Conservation (phyloP, 2,113 vertebrate species). For the Eonycteris spelaea region DNA sequence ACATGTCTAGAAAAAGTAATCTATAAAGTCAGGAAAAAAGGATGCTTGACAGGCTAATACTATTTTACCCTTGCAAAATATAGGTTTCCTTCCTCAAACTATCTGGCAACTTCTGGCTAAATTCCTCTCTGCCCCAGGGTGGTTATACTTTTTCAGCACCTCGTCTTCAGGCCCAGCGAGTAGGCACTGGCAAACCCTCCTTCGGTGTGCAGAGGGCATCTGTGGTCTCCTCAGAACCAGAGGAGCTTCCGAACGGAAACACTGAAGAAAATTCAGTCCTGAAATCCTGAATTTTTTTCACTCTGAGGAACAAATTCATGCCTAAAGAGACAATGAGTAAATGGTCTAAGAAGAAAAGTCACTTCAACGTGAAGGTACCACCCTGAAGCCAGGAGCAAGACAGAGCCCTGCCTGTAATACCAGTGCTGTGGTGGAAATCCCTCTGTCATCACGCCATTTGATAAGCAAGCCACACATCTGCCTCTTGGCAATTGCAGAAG, state of each 20-base stretch:
- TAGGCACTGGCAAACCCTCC: background rate
- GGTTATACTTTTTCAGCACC: background rate
- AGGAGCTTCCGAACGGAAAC: background rate
- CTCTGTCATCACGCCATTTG: background rate
- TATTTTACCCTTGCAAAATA: background rate
- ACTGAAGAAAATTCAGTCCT: background rate
- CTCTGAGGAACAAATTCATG: background rate
- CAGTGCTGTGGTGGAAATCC: background rate
- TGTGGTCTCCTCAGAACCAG: background rate
- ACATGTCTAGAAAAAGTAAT: background rate
- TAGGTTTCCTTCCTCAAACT: background rate
- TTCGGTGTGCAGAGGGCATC: rapidly evolving
- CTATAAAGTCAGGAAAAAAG: too few relatives aligned
- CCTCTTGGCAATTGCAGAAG: background rate
- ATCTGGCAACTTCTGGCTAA: background rate
- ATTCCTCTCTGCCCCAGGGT: background rate
- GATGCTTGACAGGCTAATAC: background rate
- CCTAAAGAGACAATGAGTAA: background rate
- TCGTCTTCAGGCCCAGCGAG: background rate
- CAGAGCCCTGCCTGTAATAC: background rate
- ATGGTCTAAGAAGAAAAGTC: background rate
- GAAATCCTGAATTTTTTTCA: background rate
- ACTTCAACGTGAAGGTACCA: background rate
- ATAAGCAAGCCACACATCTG: background rate
- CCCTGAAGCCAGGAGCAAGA: background rate